Conservation (phyloP, 1,140 invertebrate species). For the Cydia strobilella region DNA sequence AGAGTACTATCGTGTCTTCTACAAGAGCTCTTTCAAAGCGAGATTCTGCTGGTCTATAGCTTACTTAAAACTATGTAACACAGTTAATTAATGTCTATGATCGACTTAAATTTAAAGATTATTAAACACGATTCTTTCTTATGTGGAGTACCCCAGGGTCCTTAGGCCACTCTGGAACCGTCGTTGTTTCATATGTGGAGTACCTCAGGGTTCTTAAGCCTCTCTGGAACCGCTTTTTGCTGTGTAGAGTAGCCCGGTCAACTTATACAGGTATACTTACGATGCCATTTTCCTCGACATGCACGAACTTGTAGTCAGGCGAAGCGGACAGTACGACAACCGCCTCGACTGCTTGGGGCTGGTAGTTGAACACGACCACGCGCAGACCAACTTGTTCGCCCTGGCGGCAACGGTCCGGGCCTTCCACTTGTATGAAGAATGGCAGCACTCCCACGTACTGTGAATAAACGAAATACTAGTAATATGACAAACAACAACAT, state of each 20-base stretch:
- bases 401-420: slow-evolving; percentile 89
- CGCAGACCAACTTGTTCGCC: slow-evolving; percentile 97
- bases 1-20: background rate
- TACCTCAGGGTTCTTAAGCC: no score
- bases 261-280: slow-evolving; percentile 74
- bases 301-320: slow-evolving; percentile 95
- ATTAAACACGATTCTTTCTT: background rate
- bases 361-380: slow-evolving; percentile 97
- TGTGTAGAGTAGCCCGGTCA: no score
- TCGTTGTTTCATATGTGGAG: background rate
- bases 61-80: no score
- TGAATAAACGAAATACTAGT: slow-evolving; percentile 32
- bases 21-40: no score
- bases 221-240: no score
- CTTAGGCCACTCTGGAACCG: background rate
- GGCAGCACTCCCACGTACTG: slow-evolving; percentile 91
- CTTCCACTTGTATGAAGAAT: slow-evolving; percentile 97
- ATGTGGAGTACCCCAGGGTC: background rate
- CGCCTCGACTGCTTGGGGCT: slow-evolving; percentile 90
- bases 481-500: background rate
- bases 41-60: no score
- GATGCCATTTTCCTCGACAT: slow-evolving; percentile 94
- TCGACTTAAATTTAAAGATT: no score
- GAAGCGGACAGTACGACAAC: slow-evolving; percentile 93
- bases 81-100: no score